A percentile compares a stretch with the other conserved stretches of the same genome.
phyloP scores from a whole-genome alignment of 2,797 vertebrate genomes.

The Anguilla anguilla region DNA sequence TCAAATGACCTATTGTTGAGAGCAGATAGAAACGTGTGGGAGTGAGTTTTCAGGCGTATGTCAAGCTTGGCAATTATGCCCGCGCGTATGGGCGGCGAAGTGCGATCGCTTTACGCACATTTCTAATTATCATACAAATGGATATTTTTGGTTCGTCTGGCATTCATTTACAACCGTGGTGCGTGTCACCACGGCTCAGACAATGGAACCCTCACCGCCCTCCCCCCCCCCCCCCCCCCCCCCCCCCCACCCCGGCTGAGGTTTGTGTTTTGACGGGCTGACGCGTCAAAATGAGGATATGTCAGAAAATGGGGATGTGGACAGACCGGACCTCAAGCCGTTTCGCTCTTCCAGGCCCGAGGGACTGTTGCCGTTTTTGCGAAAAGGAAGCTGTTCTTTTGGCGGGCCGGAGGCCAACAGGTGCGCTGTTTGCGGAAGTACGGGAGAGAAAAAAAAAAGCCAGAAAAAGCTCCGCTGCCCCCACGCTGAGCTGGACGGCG shows the following conservation, averaged over 20 bases:
- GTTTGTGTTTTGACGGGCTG: slow-evolving; percentile 8
- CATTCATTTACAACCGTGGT: slow-evolving; percentile 15
- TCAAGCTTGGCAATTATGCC: slow-evolving; percentile 13
- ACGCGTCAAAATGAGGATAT: slow-evolving; percentile 4
- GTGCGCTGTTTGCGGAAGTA: slow-evolving; percentile 11
- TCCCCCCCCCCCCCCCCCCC: neutral
- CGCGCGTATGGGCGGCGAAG: neutral
- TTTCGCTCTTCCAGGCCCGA: neutral
- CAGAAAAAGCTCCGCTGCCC: neutral
- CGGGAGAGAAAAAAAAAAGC: neutral
- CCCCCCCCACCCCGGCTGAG: neutral
- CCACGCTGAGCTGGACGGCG: neutral
- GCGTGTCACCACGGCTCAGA: slow-evolving; percentile 17
- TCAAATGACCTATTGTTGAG: slow-evolving; percentile 10
- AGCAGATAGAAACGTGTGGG: slow-evolving; percentile 1
- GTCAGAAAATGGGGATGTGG: neutral
- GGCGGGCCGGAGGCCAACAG: neutral
- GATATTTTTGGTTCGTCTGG: slow-evolving; percentile 25
- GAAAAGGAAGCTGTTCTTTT: slow-evolving; percentile 1
- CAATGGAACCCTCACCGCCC: neutral
- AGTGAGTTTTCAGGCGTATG: slow-evolving; percentile 2
- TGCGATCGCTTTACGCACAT: slow-evolving; percentile 20
- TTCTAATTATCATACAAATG: slow-evolving; percentile 33
- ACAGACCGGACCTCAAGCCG: neutral
- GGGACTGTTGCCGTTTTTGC: neutral